Base-by-base conservation (phyloP, 2,888 invertebrate species). In the Synanthedon andrenaeformis region DNA sequence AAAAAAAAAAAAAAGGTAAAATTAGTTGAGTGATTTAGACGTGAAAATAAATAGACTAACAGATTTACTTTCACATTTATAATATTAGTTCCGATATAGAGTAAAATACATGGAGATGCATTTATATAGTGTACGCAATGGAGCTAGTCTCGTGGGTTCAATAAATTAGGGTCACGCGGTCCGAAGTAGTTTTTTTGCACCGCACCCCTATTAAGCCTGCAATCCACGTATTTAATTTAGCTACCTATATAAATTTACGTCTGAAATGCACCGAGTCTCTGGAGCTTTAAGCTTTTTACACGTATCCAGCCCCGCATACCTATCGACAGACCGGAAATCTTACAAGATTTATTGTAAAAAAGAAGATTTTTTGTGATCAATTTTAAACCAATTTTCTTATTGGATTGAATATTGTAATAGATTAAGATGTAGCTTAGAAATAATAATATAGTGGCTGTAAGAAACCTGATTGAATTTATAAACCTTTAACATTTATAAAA, bases 171-270 rank as follows among this genome's bases (percentile, higher is more conserved):
- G 74, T 67, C 70, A 70, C 59, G 56, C 53, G 57, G 58, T 57
- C 55, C 55, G 12, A 28, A 6, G 35, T 64, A 64, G 63, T 54
- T 53, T 62, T 66, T 67, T 64, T 69, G 64, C 61, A 64, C 65
- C 54, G 49, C 50, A 50, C 53, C 60, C 67, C 69, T 63, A 74
- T 84, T 76, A 35, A 70, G 75, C 71, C 73, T 83, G 81, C 84
- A 74, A 70, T 74, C 68, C 85, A 85, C 85, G 85, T 85, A 84
- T 84, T 85, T 85, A 82, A 85, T 86, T 82, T 77, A 65, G 76
- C 68, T 65, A 72, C 72, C 71, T 70, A 72, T 72, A 72, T 70
- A 77, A 76, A 78, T 71, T 72, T 67, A 67, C 63, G 64, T 56
- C 57, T 61, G 60, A 65, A 65, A 67, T 70, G 69, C 72, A 71